These are phyloP conservation scores for Oreotrochilus melanogaster DNA, from an alignment of 2,113 vertebrate genomes.

Conservation along the genomic window DNA sequence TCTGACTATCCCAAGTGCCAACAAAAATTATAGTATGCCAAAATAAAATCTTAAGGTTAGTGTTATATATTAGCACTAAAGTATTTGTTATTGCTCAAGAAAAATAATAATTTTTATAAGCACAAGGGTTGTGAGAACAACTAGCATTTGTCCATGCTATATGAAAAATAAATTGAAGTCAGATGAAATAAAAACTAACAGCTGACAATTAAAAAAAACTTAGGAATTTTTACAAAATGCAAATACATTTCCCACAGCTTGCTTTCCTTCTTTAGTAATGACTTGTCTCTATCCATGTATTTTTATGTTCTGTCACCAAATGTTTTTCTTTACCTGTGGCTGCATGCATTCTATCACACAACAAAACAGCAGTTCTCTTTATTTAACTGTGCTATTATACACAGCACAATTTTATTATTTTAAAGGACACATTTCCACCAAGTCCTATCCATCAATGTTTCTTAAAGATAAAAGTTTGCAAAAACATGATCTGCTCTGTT, in stretches of 20 bases:
- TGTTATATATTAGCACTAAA: background rate
- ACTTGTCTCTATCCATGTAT: background rate
- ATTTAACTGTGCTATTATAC: background rate
- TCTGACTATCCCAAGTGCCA: background rate
- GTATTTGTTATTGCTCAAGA: background rate
- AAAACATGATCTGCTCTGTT: constrained; percentile 27
- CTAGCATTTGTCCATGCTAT: background rate
- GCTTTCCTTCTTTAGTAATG: background rate
- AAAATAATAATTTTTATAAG: background rate
- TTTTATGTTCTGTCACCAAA: background rate
- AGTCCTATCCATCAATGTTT: constrained; percentile 17
- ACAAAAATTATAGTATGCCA: background rate
- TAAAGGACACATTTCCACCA: background rate
- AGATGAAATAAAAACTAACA: constrained; percentile 5
- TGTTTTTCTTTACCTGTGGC: background rate
- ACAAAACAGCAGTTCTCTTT: background rate
- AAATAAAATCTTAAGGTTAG: background rate
- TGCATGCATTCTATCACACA: background rate
- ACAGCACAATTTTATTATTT: background rate
- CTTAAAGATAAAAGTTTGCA: constrained; percentile 33
- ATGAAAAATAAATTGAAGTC: background rate
- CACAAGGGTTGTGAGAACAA: background rate
- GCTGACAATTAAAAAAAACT: background rate
- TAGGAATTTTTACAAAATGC: background rate
- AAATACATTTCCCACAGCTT: background rate